Evolutionary conservation across 1,140 invertebrate species (phyloP), one percentile per base, ranked within the genome.

Genomic region (Popillia japonica): DNA sequence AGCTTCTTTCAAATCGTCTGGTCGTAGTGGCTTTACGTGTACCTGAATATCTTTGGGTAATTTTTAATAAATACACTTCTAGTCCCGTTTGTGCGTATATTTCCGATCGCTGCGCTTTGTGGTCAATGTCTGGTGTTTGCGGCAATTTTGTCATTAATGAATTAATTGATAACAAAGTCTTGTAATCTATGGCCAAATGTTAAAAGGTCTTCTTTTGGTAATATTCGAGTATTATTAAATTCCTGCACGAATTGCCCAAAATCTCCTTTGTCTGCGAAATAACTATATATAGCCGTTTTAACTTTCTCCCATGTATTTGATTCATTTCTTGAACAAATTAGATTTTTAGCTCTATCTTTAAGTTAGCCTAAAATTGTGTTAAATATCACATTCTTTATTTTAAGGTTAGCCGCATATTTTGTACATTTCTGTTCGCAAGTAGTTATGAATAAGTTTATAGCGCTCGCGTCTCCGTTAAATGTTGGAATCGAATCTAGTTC

Each of bases 231-330:
- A 73, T 73, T 73, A 41, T 73, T 73, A 34, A 73, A 73, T 11
- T 73, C 72, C 10, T 73, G 72, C 0, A 73, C 10, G 1, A 73
- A 40, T 73, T 73, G 72, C n/a, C 72, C 72, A 22, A 73, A 73
- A 73, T 73, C 72, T 40, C 72, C 10, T 73, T 73, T 73, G n/a
- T 73, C 72, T 6, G 27, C 40, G 22, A 73, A 73, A 73, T 73
- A 73, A 73, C 40, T 73, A 17, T 68, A 23, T 3, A 68, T 68
- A 11, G 64, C 64, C 2, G 2, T 68, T 10, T 68, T 68, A 68
- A 68, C 22, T 40, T 14, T 17, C 11, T 14, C 72, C 72, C 72
- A 73, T 11, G 72, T 73, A 40, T 73, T 40, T 73, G 40, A 40
- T 73, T 73, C 72, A 73, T 73, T 34, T 17, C 72, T 8, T 9